Evolutionary conservation across 2,888 invertebrate genomes (phyloP), one percentile per base, ranked within the genome.

Genomic region (Notodonta ziczac): DNA sequence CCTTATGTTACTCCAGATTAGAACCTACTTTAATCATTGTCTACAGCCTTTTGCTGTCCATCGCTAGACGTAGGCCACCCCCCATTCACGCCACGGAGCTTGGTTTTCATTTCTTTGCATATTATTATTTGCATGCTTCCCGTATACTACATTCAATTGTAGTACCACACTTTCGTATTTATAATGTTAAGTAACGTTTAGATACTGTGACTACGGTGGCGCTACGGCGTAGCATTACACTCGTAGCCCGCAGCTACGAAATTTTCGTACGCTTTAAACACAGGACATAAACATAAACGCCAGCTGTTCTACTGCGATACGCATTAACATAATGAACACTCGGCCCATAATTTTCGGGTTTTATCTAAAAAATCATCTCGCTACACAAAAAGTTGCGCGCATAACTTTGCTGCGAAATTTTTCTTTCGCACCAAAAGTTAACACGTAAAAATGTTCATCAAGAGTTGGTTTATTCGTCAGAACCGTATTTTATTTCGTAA

Each of bases 281-380:
- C 65, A 55, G 65, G 42, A 48, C 56, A 62, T 53, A 32, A 35
- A 53, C 16, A 35, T 35, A 53, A 53, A 39, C 0, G 40, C 55
- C 73, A 73, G 76, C 70, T 76, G 73, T 56, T 65, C 60, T 58
- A 61, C 48, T 53, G 57, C 66, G 58, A 67, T 65, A 68, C 51
- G 52, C 76, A 74, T 74, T 76, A 73, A 63, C 65, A 66, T 76
- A 74, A 74, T 69, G 74, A 76, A 67, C 62, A 65, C 65, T 76
- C 50, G 58, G 57, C 61, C 60, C 71, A 66, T 76, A 66, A 74
- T 71, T 69, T 67, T 63, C 57, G 59, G 52, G 62, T 55, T 48
- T 66, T 66, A 63, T 55, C 65, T 64, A 65, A 73, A 67, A 67
- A 70, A 73, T 68, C 68, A 70, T 65, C 62, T 50, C 56, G 60